Conservation (phyloP, 2,888 invertebrate species). For the Trichopria drosophilae region DNA sequence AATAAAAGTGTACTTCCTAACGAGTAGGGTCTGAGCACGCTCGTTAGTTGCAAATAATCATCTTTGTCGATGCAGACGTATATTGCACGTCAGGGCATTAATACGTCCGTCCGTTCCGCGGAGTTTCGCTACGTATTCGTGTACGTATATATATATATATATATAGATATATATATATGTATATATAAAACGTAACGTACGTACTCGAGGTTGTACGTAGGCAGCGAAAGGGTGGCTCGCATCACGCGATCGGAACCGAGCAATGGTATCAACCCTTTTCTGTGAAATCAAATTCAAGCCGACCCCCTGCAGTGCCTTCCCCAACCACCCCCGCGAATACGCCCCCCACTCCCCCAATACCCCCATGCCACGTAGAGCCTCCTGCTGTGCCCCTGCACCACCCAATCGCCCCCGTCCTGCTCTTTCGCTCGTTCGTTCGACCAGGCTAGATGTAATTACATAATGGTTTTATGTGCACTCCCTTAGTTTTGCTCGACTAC, state of each 20-base stretch:
- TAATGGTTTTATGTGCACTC: constrained; percentile 51
- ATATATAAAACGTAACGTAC: too few relatives aligned
- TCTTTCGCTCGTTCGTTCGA: constrained; percentile 36
- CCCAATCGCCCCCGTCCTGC: constrained; percentile 19
- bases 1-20: too few relatives aligned
- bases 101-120: too few relatives aligned
- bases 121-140: too few relatives aligned
- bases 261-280: constrained; percentile 53
- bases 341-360: constrained; percentile 10
- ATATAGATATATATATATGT: too few relatives aligned
- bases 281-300: constrained; percentile 53
- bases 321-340: constrained; percentile 13
- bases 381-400: constrained; percentile 11
- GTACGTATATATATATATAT: too few relatives aligned
- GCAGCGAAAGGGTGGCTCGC: constrained; percentile 44
- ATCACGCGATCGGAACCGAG: constrained; percentile 53
- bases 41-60: too few relatives aligned
- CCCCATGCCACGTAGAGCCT: constrained; percentile 25
- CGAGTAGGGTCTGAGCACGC: too few relatives aligned
- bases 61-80: too few relatives aligned
- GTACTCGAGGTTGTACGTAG: constrained; percentile 29
- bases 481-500: constrained; percentile 31
- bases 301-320: too few relatives aligned
- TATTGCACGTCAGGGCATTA: too few relatives aligned
- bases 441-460: constrained; percentile 52